Conservation (phyloP, 2,888 invertebrate species). For the Drosophila pullipes region DNA sequence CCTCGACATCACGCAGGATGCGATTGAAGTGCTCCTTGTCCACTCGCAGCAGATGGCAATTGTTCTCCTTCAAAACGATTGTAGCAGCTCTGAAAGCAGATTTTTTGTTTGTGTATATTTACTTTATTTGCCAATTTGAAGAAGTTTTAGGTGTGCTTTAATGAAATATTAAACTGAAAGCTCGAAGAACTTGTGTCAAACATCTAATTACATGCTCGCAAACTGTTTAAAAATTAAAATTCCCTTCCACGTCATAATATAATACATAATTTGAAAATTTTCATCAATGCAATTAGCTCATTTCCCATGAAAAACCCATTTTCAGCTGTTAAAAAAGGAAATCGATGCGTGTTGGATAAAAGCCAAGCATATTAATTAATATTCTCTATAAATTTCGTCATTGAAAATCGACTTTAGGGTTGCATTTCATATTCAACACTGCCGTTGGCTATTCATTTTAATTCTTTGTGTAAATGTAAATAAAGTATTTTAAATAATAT, state of each 20-base stretch:
- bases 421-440: neutral
- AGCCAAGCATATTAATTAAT: constrained; percentile 16
- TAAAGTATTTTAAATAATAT: constrained; percentile 31
- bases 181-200: constrained; percentile 1
- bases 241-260: neutral
- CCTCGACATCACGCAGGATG: constrained; percentile 93
- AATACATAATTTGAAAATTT: constrained; percentile 5
- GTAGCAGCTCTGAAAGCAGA: constrained; percentile 89
- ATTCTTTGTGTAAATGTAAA: neutral
- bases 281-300: constrained; percentile 20
- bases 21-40: constrained; percentile 95
- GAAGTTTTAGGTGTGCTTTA: constrained; percentile 1
- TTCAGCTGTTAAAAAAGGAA: constrained; percentile 12
- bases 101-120: neutral
- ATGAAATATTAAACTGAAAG: neutral
- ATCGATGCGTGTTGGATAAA: constrained; percentile 12
- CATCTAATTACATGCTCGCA: constrained; percentile 34
- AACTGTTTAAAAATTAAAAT: constrained; percentile 16
- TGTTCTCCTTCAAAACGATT: constrained; percentile 92
- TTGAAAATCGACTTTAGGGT: neutral
- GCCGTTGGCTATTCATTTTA: neutral
- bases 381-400: constrained; percentile 9
- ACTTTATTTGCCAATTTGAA: constrained; percentile 11
- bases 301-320: constrained; percentile 4
- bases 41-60: constrained; percentile 93